phyloP scores from a whole-genome alignment of 2,888 invertebrate species.

The Iphiclides podalirius region DNA sequence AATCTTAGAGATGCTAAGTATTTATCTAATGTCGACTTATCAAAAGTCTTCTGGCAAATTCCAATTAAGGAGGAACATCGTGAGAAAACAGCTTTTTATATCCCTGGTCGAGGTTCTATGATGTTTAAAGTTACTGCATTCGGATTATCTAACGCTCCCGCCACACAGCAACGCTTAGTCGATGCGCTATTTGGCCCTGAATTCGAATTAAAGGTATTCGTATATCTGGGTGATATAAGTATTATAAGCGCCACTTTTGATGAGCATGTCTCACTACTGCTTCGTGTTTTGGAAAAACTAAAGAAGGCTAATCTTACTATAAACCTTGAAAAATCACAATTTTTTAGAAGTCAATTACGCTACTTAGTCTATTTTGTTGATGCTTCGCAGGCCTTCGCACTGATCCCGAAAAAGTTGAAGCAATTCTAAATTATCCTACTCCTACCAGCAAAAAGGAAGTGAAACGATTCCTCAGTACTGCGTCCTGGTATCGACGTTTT shows the following conservation, averaged over 20 bases:
- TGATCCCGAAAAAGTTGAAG: slow-evolving; percentile 30
- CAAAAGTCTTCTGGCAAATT: slow-evolving; percentile 15
- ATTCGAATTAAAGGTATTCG: slow-evolving; percentile 30
- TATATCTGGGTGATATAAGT: slow-evolving; percentile 32
- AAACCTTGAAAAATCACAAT: slow-evolving; percentile 31
- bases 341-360: slow-evolving; percentile 28
- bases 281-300: slow-evolving; percentile 7
- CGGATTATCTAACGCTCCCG: slow-evolving; percentile 28
- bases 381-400: slow-evolving; percentile 28
- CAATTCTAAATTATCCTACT: slow-evolving; percentile 30
- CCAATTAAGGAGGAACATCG: slow-evolving; percentile 26
- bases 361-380: slow-evolving; percentile 32
- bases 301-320: slow-evolving; percentile 30
- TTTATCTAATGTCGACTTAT: slow-evolving; percentile 13
- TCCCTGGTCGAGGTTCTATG: slow-evolving; percentile 25
- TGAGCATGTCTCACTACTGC: slow-evolving; percentile 29
- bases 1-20: slow-evolving; percentile 15
- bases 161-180: no score
- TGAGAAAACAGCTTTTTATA: no score
- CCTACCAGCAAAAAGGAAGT: slow-evolving; percentile 30
- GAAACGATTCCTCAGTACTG: slow-evolving; percentile 34
- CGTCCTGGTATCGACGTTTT: slow-evolving; percentile 33
- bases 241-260: slow-evolving; percentile 28
- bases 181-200: slow-evolving; percentile 26
- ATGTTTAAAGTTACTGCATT: slow-evolving; percentile 24